A percentile compares a stretch with the other conserved stretches of the same genome.
These are phyloP conservation scores for Vannuccia rotundouncinata DNA, from an alignment of 2,888 invertebrate genomes.

Conservation along the genomic window DNA sequence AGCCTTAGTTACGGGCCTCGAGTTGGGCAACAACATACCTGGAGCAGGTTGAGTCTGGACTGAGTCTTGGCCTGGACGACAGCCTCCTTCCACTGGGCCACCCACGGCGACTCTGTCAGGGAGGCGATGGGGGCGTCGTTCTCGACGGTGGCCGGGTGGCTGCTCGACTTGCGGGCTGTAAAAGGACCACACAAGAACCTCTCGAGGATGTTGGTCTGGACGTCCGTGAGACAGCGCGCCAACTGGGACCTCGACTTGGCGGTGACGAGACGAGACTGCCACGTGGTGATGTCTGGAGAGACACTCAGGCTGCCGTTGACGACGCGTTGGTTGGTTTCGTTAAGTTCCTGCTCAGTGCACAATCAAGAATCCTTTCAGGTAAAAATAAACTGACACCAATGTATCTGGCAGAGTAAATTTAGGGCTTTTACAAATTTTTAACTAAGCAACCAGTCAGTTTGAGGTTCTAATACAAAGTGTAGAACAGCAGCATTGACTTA, in stretches of 20 bases:
- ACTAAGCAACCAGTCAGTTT: no score
- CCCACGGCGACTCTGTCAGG: slow-evolving; percentile 45
- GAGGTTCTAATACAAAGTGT: no score
- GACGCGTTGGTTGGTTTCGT: background rate
- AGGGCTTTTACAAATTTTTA: no score
- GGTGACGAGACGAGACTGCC: background rate
- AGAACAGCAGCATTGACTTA: no score
- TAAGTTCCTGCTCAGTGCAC: background rate
- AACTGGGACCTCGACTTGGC: slow-evolving; percentile 36
- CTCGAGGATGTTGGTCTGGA: slow-evolving; percentile 46
- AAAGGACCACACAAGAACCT: slow-evolving; percentile 44
- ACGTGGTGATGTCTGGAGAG: background rate
- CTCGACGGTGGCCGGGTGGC: slow-evolving; percentile 48
- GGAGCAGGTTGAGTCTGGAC: slow-evolving; percentile 49
- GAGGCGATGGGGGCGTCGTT: slow-evolving; percentile 50
- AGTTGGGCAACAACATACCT: slow-evolving; percentile 48
- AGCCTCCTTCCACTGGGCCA: slow-evolving; percentile 40
- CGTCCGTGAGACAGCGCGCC: slow-evolving; percentile 47
- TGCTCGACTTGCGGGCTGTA: slow-evolving; percentile 45
- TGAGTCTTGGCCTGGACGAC: slow-evolving; percentile 49
- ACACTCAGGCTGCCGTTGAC: background rate
- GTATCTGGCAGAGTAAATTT: no score
- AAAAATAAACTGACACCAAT: no score
- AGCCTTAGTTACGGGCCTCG: slow-evolving; percentile 54
- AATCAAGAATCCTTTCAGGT: background rate